Evolutionary conservation across 2,113 vertebrate species (phyloP).

Genomic region (Phyllostomus discolor): DNA sequence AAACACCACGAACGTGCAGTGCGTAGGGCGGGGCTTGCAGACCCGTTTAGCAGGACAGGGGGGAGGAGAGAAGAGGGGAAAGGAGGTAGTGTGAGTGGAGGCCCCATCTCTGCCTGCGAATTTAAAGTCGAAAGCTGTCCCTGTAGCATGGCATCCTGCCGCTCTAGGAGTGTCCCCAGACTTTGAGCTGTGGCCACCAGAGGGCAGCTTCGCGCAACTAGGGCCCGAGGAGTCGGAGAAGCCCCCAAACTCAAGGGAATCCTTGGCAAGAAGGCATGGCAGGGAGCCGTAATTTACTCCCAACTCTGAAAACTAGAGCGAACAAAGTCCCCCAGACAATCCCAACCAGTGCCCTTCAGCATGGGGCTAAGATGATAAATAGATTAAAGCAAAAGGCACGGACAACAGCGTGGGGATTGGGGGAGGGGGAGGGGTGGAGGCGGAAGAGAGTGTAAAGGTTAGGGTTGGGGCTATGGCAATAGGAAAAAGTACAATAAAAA

Average conservation of each 20-base stretch:
- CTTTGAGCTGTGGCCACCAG: neutral
- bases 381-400: neutral
- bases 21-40: neutral
- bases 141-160: accelerated
- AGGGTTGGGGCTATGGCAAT: too few relatives aligned
- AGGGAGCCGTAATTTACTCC: neutral
- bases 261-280: neutral
- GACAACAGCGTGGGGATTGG: too few relatives aligned
- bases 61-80: too few relatives aligned
- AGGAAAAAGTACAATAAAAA: too few relatives aligned
- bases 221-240: neutral
- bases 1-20: accelerated
- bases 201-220: neutral
- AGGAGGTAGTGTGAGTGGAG: neutral
- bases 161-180: accelerated
- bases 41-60: neutral
- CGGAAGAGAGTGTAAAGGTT: too few relatives aligned
- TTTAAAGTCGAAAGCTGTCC: too few relatives aligned
- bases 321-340: neutral
- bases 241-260: neutral
- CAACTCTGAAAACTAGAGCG: neutral
- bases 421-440: too few relatives aligned
- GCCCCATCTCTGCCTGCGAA: neutral
- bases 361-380: neutral
- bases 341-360: neutral